phyloP scores from a whole-genome alignment of 2,888 invertebrate genomes.

The Desoria tigrina region DNA sequence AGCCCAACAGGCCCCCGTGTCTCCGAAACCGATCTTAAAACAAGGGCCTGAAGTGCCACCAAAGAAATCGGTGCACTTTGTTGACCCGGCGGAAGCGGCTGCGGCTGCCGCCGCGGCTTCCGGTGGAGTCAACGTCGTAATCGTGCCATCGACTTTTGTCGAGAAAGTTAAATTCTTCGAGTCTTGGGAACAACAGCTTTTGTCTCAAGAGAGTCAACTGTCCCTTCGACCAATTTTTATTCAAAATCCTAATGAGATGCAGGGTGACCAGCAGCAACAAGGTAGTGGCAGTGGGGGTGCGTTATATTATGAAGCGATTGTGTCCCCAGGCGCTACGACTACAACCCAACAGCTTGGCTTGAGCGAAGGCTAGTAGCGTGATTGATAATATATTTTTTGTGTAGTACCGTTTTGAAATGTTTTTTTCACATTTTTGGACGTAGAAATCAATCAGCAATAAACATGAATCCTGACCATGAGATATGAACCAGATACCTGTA shows the following conservation, averaged over 20 bases:
- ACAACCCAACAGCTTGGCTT: slow-evolving; percentile 41
- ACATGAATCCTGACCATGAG: no score
- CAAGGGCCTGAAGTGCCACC: slow-evolving; percentile 36
- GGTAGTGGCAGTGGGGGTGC: not conserved
- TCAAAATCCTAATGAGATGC: slow-evolving; percentile 10
- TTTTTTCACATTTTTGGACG: no score
- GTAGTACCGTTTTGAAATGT: no score
- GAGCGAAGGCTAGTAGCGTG: slow-evolving; percentile 48
- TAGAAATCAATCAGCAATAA: no score
- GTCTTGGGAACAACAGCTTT: slow-evolving; percentile 43
- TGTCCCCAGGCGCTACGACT: slow-evolving; percentile 29
- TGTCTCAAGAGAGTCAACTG: slow-evolving; percentile 32
- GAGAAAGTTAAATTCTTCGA: slow-evolving; percentile 51
- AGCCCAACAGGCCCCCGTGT: slow-evolving; percentile 4
- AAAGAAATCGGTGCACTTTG: slow-evolving; percentile 41
- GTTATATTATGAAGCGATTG: slow-evolving; percentile 21
- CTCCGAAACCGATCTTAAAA: slow-evolving; percentile 45
- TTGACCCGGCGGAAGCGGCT: slow-evolving; percentile 27
- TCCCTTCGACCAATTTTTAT: slow-evolving; percentile 29
- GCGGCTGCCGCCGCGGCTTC: slow-evolving; percentile 23
- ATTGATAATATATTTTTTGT: not conserved
- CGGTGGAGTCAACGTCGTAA: slow-evolving; percentile 30
- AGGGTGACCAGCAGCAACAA: not conserved
- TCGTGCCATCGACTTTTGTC: slow-evolving; percentile 50
- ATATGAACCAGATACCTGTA: no score